phyloP scores from a whole-genome alignment of 2,113 vertebrate species.

The Colistium nudipinnis region DNA sequence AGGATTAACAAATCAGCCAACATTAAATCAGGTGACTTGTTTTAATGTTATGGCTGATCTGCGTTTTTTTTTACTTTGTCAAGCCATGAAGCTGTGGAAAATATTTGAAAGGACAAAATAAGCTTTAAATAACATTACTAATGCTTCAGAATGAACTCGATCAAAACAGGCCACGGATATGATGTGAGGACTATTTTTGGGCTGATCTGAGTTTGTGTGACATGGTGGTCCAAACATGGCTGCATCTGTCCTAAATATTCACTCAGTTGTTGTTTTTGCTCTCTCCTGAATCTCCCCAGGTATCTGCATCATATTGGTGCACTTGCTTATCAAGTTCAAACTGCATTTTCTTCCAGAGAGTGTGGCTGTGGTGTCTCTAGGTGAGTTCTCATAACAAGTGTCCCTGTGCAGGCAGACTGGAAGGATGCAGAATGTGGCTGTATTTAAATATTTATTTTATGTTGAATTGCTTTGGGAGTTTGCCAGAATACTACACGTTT shows the following conservation, averaged over 20 bases:
- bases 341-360: constrained; percentile 98
- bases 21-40: too few relatives aligned
- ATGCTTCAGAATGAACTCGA: too few relatives aligned
- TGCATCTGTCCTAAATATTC: constrained; percentile 44
- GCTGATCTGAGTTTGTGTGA: constrained; percentile 32
- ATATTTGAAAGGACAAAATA: too few relatives aligned
- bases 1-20: too few relatives aligned
- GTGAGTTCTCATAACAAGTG: constrained; percentile 80
- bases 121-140: too few relatives aligned
- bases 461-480: background rate
- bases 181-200: constrained; percentile 23
- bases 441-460: background rate
- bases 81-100: too few relatives aligned
- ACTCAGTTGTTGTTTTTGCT: constrained; percentile 31
- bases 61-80: too few relatives aligned
- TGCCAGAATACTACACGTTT: too few relatives aligned
- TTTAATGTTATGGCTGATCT: too few relatives aligned
- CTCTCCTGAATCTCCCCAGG: constrained; percentile 79
- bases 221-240: constrained; percentile 16
- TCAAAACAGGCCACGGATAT: too few relatives aligned
- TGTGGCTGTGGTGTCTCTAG: constrained; percentile 96
- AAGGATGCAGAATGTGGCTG: background rate
- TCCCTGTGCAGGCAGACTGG: background rate
- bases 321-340: constrained; percentile 95
- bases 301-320: constrained; percentile 99